Conservation (phyloP, 2,888 invertebrate genomes). For the Malthinus seriepunctatus region DNA sequence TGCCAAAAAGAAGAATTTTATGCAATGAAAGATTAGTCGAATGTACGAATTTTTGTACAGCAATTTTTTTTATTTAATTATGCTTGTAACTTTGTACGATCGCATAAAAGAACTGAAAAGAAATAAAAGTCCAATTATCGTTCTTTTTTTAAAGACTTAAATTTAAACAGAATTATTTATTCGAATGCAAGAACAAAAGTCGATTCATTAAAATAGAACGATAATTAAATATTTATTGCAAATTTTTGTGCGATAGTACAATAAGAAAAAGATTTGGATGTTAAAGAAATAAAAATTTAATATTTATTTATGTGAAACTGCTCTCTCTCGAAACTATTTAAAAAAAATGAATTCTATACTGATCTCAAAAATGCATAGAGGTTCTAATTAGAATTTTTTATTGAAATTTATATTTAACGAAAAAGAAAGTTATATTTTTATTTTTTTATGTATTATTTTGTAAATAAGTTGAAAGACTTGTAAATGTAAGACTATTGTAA, state of each 20-base stretch:
- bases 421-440: constrained; percentile 21
- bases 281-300: not conserved
- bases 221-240: constrained; percentile 2
- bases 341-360: not conserved
- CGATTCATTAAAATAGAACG: not conserved
- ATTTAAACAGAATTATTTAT: not conserved
- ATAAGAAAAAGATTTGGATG: not conserved
- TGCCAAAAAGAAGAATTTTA: constrained; percentile 17
- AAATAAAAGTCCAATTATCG: not conserved
- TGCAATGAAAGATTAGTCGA: constrained; percentile 14
- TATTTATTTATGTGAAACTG: constrained; percentile 1
- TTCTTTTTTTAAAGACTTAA: not conserved
- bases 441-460: constrained; percentile 43
- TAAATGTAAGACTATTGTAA: constrained; percentile 46
- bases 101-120: not conserved
- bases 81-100: not conserved
- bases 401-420: constrained; percentile 16
- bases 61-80: not conserved
- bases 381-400: constrained; percentile 17
- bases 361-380: constrained; percentile 16
- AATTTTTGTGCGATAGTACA: not conserved
- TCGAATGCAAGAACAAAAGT: not conserved
- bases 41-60: constrained; percentile 2
- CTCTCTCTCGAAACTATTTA: not conserved
- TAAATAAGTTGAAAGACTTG: constrained; percentile 45